These are phyloP conservation scores for Machimus rusticus DNA, from an alignment of 2,888 invertebrate genomes.

Conservation along the genomic window DNA sequence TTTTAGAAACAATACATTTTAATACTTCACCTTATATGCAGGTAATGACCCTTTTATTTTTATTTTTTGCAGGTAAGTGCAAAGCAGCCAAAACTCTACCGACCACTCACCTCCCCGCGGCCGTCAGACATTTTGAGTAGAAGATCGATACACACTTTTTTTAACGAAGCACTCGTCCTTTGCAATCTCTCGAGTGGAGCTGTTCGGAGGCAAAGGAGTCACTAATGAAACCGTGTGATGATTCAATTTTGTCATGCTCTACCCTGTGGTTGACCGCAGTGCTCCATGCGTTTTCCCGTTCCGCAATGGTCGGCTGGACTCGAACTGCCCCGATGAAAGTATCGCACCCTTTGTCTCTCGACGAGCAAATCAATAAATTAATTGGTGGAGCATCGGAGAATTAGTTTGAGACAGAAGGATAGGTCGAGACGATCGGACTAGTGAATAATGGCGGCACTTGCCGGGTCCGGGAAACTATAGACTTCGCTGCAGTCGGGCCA, in stretches of 20 bases:
- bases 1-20: background rate
- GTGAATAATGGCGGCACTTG: background rate
- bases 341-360: background rate
- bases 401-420: background rate
- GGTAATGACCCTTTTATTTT: background rate
- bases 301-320: background rate
- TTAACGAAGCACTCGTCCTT: background rate
- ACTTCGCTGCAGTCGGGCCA: background rate
- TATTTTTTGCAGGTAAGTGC: background rate
- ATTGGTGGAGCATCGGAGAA: background rate
- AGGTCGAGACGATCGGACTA: background rate
- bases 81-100: background rate
- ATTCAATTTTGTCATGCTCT: background rate
- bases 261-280: background rate
- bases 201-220: background rate
- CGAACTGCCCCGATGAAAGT: background rate
- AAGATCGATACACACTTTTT: background rate
- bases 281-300: background rate
- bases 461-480: background rate
- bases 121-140: background rate
- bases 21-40: background rate
- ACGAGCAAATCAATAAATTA: constrained; percentile 19
- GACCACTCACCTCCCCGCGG: background rate
- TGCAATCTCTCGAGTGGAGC: background rate
- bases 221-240: background rate